Evolutionary conservation across 2,113 vertebrate genomes (phyloP).

Genomic region (Rutilus rutilus): DNA sequence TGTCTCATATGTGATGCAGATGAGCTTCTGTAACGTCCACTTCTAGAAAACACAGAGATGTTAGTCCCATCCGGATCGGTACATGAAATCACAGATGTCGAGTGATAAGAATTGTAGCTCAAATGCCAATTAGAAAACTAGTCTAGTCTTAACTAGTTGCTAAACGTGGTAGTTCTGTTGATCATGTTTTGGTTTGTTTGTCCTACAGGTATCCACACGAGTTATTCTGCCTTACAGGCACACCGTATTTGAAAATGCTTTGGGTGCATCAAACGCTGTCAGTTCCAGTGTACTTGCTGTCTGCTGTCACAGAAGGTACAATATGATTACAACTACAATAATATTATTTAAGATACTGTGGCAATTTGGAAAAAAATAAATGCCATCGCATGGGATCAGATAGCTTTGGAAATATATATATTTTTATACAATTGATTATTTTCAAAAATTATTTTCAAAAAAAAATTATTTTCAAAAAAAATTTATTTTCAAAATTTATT

Average conservation of each 20-base stretch:
- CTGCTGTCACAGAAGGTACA: slow-evolving; percentile 87
- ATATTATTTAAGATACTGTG: neutral
- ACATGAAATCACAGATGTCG: too few species aligned
- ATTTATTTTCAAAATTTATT: neutral
- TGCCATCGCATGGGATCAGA: neutral
- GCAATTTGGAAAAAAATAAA: neutral
- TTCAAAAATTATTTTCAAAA: neutral
- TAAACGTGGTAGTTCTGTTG: neutral
- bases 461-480: too few species aligned
- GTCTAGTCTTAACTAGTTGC: too few species aligned
- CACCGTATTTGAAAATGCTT: slow-evolving; percentile 76
- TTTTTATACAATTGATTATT: neutral
- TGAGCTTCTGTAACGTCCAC: too few species aligned
- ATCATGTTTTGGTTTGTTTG: neutral
- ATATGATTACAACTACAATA: neutral
- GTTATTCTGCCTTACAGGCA: slow-evolving; percentile 80
- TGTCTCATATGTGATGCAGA: too few species aligned
- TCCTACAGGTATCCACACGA: slow-evolving; percentile 75
- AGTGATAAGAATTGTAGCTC: too few species aligned
- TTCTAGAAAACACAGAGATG: too few species aligned
- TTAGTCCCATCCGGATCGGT: too few species aligned
- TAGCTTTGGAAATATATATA: neutral
- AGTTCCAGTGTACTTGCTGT: slow-evolving; percentile 84
- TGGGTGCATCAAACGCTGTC: slow-evolving; percentile 87
- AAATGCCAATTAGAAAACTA: too few species aligned